Evolutionary conservation across 1,140 invertebrate species (phyloP).

Genomic region (Camponotus vicinus): DNA sequence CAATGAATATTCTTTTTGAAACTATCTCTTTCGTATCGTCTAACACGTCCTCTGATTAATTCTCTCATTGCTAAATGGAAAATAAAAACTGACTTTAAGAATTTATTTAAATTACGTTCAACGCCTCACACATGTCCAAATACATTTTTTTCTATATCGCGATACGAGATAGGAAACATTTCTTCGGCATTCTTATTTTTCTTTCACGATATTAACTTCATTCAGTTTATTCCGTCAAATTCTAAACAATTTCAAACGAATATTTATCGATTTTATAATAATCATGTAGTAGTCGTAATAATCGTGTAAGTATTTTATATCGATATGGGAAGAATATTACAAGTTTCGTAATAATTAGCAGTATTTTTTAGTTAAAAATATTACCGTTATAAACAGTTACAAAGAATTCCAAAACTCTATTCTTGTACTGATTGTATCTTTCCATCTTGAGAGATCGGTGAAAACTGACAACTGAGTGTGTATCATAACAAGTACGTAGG

Average conservation of each 20-base stretch:
- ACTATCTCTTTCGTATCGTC: conserved; percentile 33
- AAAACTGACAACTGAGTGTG: conserved; percentile 3
- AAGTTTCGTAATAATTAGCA: conserved; percentile 2
- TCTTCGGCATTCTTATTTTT: not conserved
- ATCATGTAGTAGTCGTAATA: no score
- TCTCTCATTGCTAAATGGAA: conserved; percentile 41
- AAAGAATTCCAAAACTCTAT: not conserved
- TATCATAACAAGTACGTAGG: not conserved
- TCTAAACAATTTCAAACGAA: not conserved
- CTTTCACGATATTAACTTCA: not conserved
- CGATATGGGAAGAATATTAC: no score
- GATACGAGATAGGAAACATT: not conserved
- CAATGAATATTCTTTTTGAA: conserved; percentile 59
- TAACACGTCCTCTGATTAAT: not conserved
- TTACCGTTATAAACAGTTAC: not conserved
- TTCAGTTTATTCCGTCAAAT: not conserved
- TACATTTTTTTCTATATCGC: not conserved
- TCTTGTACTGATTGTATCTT: not conserved
- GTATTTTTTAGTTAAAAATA: not conserved
- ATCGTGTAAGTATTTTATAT: no score
- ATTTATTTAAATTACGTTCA: conserved; percentile 77
- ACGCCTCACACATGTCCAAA: conserved; percentile 49
- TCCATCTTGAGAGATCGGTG: not conserved
- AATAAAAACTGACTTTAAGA: conserved; percentile 56
- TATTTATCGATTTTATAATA: no score